Conservation (phyloP, 2,113 vertebrate genomes). For the Mus musculus region GRCm39 chr7:121152001-121152500, state of each 20-base stretch:
- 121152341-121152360: too few species aligned
- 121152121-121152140: slow-evolving; percentile 20
- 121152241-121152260: neutral
- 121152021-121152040: slow-evolving; percentile 53
- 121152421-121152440: too few species aligned
- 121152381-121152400: too few species aligned
- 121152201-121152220: neutral
- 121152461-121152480: too few species aligned
- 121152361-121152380: too few species aligned
- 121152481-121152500: too few species aligned
- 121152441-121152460: too few species aligned
- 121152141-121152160: neutral
- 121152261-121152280: neutral
- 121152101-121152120: slow-evolving; percentile 64
- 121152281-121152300: too few species aligned
- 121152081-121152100: slow-evolving; percentile 67
- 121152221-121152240: neutral
- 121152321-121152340: too few species aligned
- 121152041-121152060: slow-evolving; percentile 56
- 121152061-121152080: slow-evolving; percentile 42
- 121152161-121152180: neutral
- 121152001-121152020: slow-evolving; percentile 62
- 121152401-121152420: too few species aligned
- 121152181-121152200: neutral
- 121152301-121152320: too few species aligned